Base-by-base conservation (phyloP, 2,797 vertebrate genomes). In the Dendrocincla fuliginosa region DNA sequence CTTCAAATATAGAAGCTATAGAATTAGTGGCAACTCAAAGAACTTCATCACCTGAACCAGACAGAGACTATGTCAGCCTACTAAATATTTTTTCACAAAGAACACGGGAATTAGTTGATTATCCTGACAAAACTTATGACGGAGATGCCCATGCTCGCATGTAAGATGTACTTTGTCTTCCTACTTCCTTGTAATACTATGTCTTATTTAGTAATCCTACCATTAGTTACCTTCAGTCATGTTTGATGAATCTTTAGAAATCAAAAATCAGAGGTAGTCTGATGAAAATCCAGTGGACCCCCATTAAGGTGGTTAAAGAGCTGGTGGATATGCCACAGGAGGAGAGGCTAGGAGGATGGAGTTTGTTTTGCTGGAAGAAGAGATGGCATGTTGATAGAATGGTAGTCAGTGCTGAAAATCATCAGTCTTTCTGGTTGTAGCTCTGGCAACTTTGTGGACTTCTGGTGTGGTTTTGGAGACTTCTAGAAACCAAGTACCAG, bases 101-200 rank as follows among this genome's bases (percentile, higher is more conserved):
- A 46, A 39, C 1, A 0, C 0, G 0, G 7, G 4, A 9, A 2
- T 0, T 0, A 6, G 60, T 96, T 64, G 27, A 56, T 42, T 96
- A 93, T 56, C 0, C 1, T 70, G 1, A 16, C 1, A 13, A 0
- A 46, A 13, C 0, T 3, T 2, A 32, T 33, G 14, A 2, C 22
- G 95, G 95, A 82, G 44, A 44, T 0, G 17, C 50, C 35, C 87
- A 94, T 39, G 16, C 7, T 76, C 86, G 74, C 19, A 46, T 0
- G 96, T 97, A 96, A 97, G 96, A 70, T 74, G 24, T 9, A 30
- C 46, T 88, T 88, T 79, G 9, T 35, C 49, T 89, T 64, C 0
- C 5, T 84, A 24, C 28, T 93, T 86, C 8, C 59, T 88, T 86
- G 53, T 84, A 73, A 47, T 82, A 28, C 28, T 78, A 65, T 6